Base-by-base conservation (phyloP, 2,113 vertebrate species). In the Acanthochromis polyacanthus region DNA sequence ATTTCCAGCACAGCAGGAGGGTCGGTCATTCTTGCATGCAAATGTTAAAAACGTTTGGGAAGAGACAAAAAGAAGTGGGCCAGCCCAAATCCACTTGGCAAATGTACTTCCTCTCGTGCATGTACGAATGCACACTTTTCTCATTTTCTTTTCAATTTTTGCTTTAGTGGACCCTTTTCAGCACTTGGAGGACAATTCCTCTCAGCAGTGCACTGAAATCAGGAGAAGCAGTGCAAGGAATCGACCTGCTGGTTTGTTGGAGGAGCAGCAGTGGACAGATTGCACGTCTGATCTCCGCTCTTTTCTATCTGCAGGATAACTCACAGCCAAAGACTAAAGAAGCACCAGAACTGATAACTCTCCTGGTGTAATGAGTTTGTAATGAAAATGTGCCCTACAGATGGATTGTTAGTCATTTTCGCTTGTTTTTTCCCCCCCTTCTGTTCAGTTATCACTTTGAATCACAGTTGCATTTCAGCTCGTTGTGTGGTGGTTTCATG, bases 11-110 rank as follows among this genome's bases (percentile, higher is more conserved):
- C 82, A 70, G 81, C 67, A 14, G 84, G 78, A 50, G 58, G 67
- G 28, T 45, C 52, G 52, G 66, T 58, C 76, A 66, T 62, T 76
- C 38, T 67, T 15, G 68, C 86, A 72, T 65, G 75, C 53, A 87
- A 83, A 87, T 77, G 71, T 83, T 68, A 81, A 63, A 71, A 74
- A 60, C 71, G 61, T 70, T 78, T 48, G 45, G 9, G 43, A 75
- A n/a, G 22, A 72, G 36, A 6, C 25, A 4, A 25, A 66, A 71
- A 23, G 32, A 48, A 50, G 20, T 22, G 38, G 61, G 81, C 65
- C 76, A 86, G 73, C 20, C 57, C 28, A 79, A 83, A 68, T 71
- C 84, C 12, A 15, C 53, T 50, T 5, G 32, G 16, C 60, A 67
- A 19, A 64, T 32, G 32, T 15, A 22, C 51, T 45, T 43, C 25